These are phyloP conservation scores for Balaenoptera acutorostrata DNA, from an alignment of 2,113 vertebrate species.

Conservation along the genomic window DNA sequence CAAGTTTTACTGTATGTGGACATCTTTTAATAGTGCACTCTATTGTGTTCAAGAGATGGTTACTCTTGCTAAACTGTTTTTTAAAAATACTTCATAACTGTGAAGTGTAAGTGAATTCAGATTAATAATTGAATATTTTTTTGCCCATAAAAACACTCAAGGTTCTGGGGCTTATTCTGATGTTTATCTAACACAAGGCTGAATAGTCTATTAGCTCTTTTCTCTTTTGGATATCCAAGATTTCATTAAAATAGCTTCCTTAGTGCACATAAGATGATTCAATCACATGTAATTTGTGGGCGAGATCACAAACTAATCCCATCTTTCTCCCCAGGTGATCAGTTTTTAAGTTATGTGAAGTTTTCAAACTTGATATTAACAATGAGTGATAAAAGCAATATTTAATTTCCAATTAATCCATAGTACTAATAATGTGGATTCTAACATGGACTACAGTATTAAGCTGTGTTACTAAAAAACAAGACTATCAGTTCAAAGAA, in stretches of 20 bases:
- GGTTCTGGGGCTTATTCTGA: not conserved
- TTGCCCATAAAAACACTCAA: not conserved
- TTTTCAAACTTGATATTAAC: not conserved
- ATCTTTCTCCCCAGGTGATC: not conserved
- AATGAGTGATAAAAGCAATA: not conserved
- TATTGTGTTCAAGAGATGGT: not conserved
- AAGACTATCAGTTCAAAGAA: not conserved
- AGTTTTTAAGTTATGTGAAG: not conserved
- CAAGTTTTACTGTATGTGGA: not conserved
- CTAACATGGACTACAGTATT: not conserved
- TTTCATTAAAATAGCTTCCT: not conserved
- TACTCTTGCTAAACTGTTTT: not conserved
- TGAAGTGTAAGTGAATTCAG: not conserved
- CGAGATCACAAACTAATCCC: not conserved
- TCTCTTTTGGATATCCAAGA: not conserved
- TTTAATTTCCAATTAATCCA: not conserved
- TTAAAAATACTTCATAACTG: not conserved
- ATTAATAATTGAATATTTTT: not conserved
- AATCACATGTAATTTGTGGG: not conserved
- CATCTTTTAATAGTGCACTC: not conserved
- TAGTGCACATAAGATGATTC: not conserved
- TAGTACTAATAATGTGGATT: not conserved
- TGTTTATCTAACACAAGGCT: not conserved
- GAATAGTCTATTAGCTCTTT: not conserved
- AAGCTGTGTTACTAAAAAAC: not conserved